Percentiles rank a stretch among this genome's conserved stretches.
Evolutionary conservation across 2,797 vertebrate species (phyloP).

Genomic region (Enteromius mattozi): DNA sequence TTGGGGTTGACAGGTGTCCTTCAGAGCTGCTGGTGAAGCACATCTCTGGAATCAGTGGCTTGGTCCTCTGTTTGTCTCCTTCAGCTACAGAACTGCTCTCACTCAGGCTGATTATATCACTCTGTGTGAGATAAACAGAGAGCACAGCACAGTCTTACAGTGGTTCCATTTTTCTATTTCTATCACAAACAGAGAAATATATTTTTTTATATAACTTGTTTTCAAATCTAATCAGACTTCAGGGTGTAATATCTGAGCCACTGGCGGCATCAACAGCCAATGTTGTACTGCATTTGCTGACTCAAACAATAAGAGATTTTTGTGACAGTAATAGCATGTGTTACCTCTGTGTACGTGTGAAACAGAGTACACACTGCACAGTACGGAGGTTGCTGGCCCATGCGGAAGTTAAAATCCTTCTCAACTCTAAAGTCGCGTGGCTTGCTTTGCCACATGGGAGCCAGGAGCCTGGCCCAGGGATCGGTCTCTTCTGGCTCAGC

Average conservation of each 20-base stretch:
- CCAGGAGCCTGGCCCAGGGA: conserved; percentile 90
- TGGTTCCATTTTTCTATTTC: not conserved
- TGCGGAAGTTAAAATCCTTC: conserved; percentile 86
- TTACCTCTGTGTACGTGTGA: conserved; percentile 88
- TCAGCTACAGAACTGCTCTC: conserved; percentile 60
- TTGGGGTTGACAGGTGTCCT: conserved; percentile 88
- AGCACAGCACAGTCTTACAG: not conserved
- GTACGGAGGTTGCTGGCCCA: conserved; percentile 88
- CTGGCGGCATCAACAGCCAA: not conserved
- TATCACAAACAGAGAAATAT: not conserved
- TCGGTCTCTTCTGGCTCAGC: conserved; percentile 86
- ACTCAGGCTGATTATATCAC: conserved; percentile 77
- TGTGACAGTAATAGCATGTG: not conserved
- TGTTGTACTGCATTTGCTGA: not conserved
- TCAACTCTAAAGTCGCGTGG: conserved; percentile 87
- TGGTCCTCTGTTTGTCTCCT: conserved; percentile 82
- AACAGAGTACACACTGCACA: conserved; percentile 95
- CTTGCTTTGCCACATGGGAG: conserved; percentile 91
- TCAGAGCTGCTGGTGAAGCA: conserved; percentile 89
- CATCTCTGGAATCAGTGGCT: conserved; percentile 96
- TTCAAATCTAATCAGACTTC: not conserved
- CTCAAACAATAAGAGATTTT: not conserved
- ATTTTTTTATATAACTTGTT: not conserved
- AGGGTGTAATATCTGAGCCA: not conserved
- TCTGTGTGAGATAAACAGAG: conserved; percentile 70